These are phyloP conservation scores for Chaitophorus viminalis DNA, from an alignment of 2,888 invertebrate genomes.

Conservation along the genomic window DNA sequence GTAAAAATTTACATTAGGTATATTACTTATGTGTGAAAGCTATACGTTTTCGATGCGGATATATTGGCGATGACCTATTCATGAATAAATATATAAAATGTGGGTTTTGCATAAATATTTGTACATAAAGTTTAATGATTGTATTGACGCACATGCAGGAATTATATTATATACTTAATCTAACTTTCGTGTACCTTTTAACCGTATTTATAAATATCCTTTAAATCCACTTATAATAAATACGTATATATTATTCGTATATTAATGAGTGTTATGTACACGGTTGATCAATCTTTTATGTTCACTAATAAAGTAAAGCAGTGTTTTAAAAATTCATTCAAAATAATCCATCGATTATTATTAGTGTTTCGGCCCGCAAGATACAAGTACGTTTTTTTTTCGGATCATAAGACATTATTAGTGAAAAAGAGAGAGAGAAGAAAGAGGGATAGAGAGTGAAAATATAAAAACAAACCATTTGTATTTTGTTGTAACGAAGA, in stretches of 20 bases:
- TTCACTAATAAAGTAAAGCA: neutral
- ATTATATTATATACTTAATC: neutral
- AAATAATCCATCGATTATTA: neutral
- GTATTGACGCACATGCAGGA: neutral
- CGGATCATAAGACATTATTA: conserved; percentile 16
- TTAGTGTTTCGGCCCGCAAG: conserved; percentile 28
- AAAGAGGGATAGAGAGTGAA: neutral
- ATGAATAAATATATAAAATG: too few relatives aligned
- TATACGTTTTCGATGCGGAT: neutral
- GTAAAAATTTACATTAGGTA: too few relatives aligned
- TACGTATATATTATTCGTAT: neutral
- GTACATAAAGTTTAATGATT: neutral
- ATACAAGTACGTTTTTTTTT: neutral
- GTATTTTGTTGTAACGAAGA: conserved; percentile 20
- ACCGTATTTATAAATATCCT: neutral
- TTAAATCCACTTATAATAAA: neutral
- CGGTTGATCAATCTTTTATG: neutral
- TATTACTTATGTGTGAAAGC: too few relatives aligned
- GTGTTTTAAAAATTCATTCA: conserved; percentile 4
- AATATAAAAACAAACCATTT: neutral
- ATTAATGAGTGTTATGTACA: neutral
- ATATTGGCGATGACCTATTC: neutral
- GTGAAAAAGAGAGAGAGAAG: conserved; percentile 4
- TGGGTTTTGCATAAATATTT: too few relatives aligned
- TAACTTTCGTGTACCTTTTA: neutral